A percentile compares a stretch with the other conserved stretches of the same genome.
Evolutionary conservation across 53 echinoderm and acorn worm species (phyloP).

Genomic region (Echinarachnius parma): DNA sequence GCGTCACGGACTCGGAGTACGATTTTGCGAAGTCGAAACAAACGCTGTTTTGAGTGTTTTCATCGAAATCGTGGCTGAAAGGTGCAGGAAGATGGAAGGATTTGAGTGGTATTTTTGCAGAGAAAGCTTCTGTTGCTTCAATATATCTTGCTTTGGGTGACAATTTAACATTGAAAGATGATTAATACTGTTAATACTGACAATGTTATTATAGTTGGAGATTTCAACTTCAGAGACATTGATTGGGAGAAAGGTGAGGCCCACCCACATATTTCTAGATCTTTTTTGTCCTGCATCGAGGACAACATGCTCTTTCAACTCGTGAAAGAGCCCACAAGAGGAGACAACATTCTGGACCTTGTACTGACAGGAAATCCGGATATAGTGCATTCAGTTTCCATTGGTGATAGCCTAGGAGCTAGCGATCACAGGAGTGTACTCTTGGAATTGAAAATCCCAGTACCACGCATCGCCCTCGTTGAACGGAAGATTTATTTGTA

Average conservation of each 20-base stretch:
- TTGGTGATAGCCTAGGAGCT: conserved; percentile 4
- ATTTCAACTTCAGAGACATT: conserved; percentile 42
- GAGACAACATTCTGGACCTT: conserved; percentile 33
- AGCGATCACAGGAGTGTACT: conserved; percentile 29
- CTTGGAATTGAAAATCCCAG: conserved; percentile 23
- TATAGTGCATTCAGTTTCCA: not conserved
- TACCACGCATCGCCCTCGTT: conserved; percentile 4
- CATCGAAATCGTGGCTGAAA: too few species aligned
- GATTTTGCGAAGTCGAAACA: too few species aligned
- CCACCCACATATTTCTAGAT: not conserved
- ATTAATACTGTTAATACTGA: conserved; percentile 16
- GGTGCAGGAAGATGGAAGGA: too few species aligned
- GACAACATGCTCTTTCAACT: conserved; percentile 13
- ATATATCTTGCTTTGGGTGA: too few species aligned
- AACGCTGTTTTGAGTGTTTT: too few species aligned
- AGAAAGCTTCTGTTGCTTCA: too few species aligned
- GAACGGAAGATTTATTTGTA: conserved; percentile 17
- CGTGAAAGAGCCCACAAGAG: conserved; percentile 9
- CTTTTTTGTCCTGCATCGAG: conserved; percentile 12
- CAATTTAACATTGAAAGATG: too few species aligned
- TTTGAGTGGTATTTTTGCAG: too few species aligned
- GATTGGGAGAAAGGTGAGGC: conserved; percentile 32
- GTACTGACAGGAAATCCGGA: conserved; percentile 14
- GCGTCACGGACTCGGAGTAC: too few species aligned
- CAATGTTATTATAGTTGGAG: conserved; percentile 44